A percentile compares a stretch with the other conserved stretches of the same genome.
These are phyloP conservation scores for Dermatemys mawii DNA, from an alignment of 2,113 vertebrate species.

Conservation along the genomic window DNA sequence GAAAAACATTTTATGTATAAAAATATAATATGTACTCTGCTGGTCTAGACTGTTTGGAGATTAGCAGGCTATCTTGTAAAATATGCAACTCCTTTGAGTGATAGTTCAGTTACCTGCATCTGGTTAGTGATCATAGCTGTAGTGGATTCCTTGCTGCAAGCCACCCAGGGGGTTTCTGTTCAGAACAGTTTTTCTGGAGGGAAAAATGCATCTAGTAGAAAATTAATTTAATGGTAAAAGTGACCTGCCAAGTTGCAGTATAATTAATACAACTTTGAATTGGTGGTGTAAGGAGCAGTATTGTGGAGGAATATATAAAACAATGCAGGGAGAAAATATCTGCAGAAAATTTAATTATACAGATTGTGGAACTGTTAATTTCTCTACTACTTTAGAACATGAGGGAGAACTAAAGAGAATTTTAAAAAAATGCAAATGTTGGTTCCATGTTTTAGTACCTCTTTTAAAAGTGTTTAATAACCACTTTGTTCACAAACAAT, in stretches of 20 bases:
- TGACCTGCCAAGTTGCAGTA: background rate
- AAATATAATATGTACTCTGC: background rate
- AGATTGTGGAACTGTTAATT: background rate
- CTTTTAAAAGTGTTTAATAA: conserved; percentile 7
- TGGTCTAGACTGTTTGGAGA: conserved; percentile 14
- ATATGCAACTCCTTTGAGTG: rapidly evolving
- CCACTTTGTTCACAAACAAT: background rate
- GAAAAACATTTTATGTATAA: background rate
- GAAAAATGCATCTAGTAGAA: background rate
- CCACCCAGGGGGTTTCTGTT: background rate
- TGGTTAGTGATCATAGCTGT: background rate
- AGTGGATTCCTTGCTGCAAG: background rate
- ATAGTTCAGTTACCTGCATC: background rate
- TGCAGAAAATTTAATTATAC: background rate
- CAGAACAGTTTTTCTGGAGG: background rate
- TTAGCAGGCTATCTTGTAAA: background rate
- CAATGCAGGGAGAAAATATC: background rate
- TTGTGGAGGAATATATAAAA: background rate
- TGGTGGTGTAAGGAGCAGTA: background rate
- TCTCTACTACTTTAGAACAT: background rate
- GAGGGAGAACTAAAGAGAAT: background rate
- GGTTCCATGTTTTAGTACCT: background rate
- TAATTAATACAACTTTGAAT: background rate
- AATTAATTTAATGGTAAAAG: background rate
- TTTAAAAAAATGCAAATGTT: background rate